phyloP scores from a whole-genome alignment of 2,797 vertebrate genomes.

The Takifugu ocellatus region DNA sequence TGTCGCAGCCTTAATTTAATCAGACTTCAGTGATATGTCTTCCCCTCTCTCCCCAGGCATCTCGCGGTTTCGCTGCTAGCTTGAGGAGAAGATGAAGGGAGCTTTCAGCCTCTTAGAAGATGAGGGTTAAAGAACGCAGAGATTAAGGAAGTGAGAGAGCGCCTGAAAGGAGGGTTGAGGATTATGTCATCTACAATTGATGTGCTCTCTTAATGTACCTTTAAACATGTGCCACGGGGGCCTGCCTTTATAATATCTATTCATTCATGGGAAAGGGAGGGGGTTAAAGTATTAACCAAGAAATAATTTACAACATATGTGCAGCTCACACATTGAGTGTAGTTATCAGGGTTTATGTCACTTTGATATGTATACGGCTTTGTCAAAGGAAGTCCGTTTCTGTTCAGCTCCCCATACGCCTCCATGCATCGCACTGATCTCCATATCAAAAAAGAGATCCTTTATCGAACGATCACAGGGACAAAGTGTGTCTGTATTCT shows the following conservation, averaged over 20 bases:
- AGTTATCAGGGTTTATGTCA: conserved; percentile 66
- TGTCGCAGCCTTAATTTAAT: conserved; percentile 74
- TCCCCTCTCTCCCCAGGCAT: conserved; percentile 62
- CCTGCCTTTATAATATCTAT: conserved; percentile 67
- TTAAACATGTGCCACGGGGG: conserved; percentile 73
- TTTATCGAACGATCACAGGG: conserved; percentile 69
- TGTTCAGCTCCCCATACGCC: conserved; percentile 51
- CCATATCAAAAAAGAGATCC: conserved; percentile 69
- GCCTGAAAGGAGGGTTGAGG: conserved; percentile 67
- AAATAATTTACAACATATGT: conserved; percentile 66
- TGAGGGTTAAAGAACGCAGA: conserved; percentile 74
- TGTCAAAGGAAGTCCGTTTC: conserved; percentile 64
- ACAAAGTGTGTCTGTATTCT: conserved; percentile 67
- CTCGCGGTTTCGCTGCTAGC: conserved; percentile 59
- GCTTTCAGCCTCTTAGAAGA: conserved; percentile 76
- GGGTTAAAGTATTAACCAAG: conserved; percentile 68
- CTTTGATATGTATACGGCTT: conserved; percentile 70
- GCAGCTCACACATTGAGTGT: conserved; percentile 50
- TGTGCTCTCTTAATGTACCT: conserved; percentile 76
- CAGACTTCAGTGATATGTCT: conserved; percentile 70
- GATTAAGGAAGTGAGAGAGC: conserved; percentile 72
- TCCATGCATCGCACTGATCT: conserved; percentile 65
- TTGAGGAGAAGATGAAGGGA: conserved; percentile 75
- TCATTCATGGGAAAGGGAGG: conserved; percentile 40
- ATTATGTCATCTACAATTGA: conserved; percentile 78